Evolutionary conservation across 2,888 invertebrate genomes (phyloP).

Genomic region (Zaprionus obscuricornis): DNA sequence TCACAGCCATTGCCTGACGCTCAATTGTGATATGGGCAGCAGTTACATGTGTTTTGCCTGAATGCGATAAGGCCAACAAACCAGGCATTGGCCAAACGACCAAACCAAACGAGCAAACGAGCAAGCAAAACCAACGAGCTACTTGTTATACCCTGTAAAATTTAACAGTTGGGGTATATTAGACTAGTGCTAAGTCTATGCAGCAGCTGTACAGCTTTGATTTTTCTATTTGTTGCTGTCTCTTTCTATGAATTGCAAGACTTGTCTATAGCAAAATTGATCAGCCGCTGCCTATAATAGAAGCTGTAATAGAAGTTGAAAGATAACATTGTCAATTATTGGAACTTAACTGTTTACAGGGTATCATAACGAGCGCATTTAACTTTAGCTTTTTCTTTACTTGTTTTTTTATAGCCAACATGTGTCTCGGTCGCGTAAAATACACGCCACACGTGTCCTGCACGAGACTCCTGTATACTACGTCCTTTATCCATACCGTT

Average conservation of each 20-base stretch:
- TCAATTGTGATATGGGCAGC: too few species aligned
- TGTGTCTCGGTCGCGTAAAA: constrained; percentile 41
- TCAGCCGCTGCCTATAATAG: too few species aligned
- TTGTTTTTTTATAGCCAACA: constrained; percentile 17
- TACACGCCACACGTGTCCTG: constrained; percentile 36
- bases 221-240: too few species aligned
- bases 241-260: too few species aligned
- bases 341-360: not conserved
- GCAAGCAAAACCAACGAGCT: not conserved
- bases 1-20: too few species aligned
- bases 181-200: too few species aligned
- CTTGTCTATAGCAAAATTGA: too few species aligned
- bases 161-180: constrained; percentile 25
- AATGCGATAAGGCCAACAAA: constrained; percentile 61
- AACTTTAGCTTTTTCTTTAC: not conserved
- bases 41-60: constrained; percentile 45
- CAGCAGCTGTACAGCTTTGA: too few species aligned
- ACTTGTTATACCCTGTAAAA: constrained; percentile 2
- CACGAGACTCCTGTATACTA: constrained; percentile 6
- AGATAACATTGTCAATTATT: too few species aligned
- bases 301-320: too few species aligned
- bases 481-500: too few species aligned
- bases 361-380: not conserved
- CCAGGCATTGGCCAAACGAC: constrained; percentile 22
- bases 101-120: constrained; percentile 4